Evolutionary conservation across 2,113 vertebrate species (phyloP).

Genomic region (Tichodroma muraria): DNA sequence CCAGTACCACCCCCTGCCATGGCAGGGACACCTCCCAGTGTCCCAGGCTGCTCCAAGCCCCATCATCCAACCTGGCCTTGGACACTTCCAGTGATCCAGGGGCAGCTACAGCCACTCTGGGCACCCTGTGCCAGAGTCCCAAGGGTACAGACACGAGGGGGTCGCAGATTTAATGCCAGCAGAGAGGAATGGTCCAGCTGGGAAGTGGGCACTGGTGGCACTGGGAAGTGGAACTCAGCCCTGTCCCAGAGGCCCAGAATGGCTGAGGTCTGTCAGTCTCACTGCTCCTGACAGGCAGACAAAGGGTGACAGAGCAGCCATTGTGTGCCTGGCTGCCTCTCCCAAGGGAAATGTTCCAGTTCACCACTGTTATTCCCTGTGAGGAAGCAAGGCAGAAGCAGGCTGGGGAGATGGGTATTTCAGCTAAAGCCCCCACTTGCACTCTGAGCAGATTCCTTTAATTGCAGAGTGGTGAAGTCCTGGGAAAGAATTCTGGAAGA

Average conservation of each 20-base stretch:
- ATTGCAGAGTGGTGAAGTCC: background rate
- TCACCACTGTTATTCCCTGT: background rate
- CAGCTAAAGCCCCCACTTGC: background rate
- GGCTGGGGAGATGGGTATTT: fast-evolving
- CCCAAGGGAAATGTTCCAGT: background rate
- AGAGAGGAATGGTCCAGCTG: background rate
- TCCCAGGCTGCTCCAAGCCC: background rate
- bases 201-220: background rate
- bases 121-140: background rate
- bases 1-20: background rate
- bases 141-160: fast-evolving
- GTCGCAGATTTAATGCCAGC: fast-evolving
- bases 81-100: background rate
- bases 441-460: background rate
- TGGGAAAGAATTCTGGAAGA: background rate
- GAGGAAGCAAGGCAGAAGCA: background rate
- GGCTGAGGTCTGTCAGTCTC: background rate
- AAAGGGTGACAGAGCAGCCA: background rate
- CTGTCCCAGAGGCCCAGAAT: background rate
- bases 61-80: background rate
- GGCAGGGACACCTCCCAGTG: background rate
- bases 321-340: background rate
- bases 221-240: background rate
- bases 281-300: background rate
- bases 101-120: background rate